Evolutionary conservation across 2,888 invertebrate species (phyloP).

Genomic region (Venustoraphidia nigricollis): DNA sequence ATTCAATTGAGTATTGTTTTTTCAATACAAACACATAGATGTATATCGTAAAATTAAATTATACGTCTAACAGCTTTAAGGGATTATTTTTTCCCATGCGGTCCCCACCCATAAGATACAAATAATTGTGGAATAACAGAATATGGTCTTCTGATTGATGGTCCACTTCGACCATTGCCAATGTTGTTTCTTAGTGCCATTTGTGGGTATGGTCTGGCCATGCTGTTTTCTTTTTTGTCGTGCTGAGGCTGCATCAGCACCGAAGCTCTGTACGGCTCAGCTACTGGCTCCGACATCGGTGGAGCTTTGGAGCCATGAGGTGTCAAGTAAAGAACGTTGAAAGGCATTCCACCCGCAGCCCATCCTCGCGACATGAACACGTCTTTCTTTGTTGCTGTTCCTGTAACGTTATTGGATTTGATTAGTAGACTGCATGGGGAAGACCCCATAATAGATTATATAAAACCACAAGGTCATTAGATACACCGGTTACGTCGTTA

Average conservation of each 20-base stretch:
- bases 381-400: slow-evolving; percentile 18
- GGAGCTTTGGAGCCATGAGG: slow-evolving; percentile 16
- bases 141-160: slow-evolving; percentile 18
- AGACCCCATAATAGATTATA: too few relatives aligned
- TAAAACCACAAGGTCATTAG: too few relatives aligned
- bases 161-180: slow-evolving; percentile 6
- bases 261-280: slow-evolving; percentile 6
- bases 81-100: slow-evolving; percentile 25
- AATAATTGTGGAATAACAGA: slow-evolving; percentile 34
- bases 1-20: too few relatives aligned
- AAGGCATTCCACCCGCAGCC: slow-evolving; percentile 36
- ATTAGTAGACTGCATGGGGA: too few relatives aligned
- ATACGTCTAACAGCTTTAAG: not conserved
- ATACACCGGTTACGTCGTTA: too few relatives aligned
- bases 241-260: not conserved
- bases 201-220: slow-evolving; percentile 7
- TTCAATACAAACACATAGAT: too few relatives aligned
- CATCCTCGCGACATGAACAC: slow-evolving; percentile 31
- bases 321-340: slow-evolving; percentile 32
- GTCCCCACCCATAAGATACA: slow-evolving; percentile 36
- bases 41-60: not conserved
- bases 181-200: slow-evolving; percentile 8
- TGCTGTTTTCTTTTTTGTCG: slow-evolving; percentile 1
- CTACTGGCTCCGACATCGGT: slow-evolving; percentile 1
- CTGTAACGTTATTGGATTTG: not conserved